Evolutionary conservation across 2,888 invertebrate genomes (phyloP).

Genomic region (Andrena dorsata): DNA sequence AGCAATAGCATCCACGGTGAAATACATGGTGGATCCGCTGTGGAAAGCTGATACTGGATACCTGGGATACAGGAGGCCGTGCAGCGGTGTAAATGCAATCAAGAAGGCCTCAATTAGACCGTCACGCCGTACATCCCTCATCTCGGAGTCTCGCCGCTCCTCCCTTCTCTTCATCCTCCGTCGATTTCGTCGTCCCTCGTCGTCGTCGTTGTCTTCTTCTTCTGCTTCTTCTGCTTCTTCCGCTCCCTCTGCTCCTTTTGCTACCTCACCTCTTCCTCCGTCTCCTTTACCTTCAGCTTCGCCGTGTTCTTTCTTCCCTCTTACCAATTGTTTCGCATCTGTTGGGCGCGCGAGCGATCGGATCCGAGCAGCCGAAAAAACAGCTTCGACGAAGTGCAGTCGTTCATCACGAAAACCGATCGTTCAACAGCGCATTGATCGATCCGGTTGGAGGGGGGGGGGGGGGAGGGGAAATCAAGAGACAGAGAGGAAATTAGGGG

Average conservation of each 20-base stretch:
- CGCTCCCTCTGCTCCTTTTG: not conserved
- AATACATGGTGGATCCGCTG: constrained; percentile 63
- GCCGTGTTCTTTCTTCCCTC: not conserved
- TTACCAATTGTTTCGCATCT: constrained; percentile 28
- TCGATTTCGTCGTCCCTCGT: constrained; percentile 46
- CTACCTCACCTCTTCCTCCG: not conserved
- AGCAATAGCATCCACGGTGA: constrained; percentile 52
- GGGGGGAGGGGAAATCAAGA: not conserved
- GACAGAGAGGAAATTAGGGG: not conserved
- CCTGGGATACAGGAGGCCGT: constrained; percentile 76
- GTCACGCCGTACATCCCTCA: constrained; percentile 83
- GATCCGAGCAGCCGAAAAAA: not conserved
- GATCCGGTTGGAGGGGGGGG: not conserved
- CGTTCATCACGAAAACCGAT: constrained; percentile 1
- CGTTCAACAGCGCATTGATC: not conserved
- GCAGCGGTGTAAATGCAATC: constrained; percentile 83
- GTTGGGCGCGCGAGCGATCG: not conserved
- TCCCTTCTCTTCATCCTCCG: constrained; percentile 59
- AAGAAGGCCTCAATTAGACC: constrained; percentile 83
- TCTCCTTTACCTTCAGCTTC: constrained; percentile 5
- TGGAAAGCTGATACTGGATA: constrained; percentile 68
- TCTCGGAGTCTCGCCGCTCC: constrained; percentile 72
- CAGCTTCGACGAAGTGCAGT: not conserved
- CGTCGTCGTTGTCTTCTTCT: constrained; percentile 35
- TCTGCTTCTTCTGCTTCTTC: constrained; percentile 16